Base-by-base conservation (phyloP, 2,888 invertebrate genomes). In the Latrodectus elegans region DNA sequence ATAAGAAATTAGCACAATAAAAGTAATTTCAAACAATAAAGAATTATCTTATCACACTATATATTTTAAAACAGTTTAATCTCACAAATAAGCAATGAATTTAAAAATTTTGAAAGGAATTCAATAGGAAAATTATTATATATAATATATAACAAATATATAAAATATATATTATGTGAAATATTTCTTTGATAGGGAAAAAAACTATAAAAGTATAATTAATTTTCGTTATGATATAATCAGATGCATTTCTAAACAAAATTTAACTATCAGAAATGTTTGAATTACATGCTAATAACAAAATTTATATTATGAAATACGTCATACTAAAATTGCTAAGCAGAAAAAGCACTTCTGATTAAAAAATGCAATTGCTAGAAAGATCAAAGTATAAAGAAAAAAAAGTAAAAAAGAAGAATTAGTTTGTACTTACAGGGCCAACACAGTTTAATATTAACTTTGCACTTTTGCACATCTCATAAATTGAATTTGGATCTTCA, bases 361-460 rank as follows among this genome's bases (percentile, higher is more conserved):
- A 38, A 38, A 38, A 38, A 38, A 38, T 38, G 38, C 38, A 38
- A 6, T 38, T 2, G 4, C 6, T 38, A 38, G 6, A 38, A 38
- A 38, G 4, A 38, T 38, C 38, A 38, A 38, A 6, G 2, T 38
- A 6, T 3, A 38, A 38, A 38, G 38, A 38, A 1, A 6, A 38
- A 38, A 38, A 38, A 38, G 4, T 38, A 2, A 38, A 38, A 38
- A 6, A 1, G 6, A 38, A 38, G 38, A 52, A 72, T n/a, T 52
- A 52, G 9, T 72, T 70, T 17, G 4, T 9, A 92, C 92, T 91
- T 91, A 94, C 94, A 0, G 99, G 99, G 0, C 99, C 99, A 90
- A 97, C 97, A 92, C 97, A 97, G 93, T 98, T 99, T 1, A 98
- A 94, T 51, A 99, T 91, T 3, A 99, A 94, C 91, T 94, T 95